Base-by-base conservation (phyloP, 2,888 invertebrate species). In the Cenopis cana region DNA sequence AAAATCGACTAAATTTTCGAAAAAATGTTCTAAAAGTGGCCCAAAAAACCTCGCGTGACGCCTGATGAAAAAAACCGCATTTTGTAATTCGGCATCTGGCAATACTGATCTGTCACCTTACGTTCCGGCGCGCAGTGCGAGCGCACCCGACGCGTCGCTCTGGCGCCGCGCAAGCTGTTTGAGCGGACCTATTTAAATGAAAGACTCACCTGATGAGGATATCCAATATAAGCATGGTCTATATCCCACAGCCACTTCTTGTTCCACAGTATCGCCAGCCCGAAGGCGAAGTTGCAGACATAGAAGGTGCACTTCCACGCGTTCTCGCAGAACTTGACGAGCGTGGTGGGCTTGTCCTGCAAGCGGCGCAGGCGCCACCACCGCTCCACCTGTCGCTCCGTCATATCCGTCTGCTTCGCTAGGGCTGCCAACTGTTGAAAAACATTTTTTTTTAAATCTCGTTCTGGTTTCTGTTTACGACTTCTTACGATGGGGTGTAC, bases 171-270 rank as follows among this genome's bases (percentile, higher is more conserved):
- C n/a, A n/a, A n/a, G n/a, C n/a, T n/a, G n/a, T n/a, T n/a, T n/a
- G n/a, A n/a, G n/a, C n/a, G n/a, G n/a, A n/a, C n/a, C n/a, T n/a
- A n/a, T n/a, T n/a, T n/a, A n/a, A n/a, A n/a, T n/a, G 4, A 24
- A 36, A 54, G 36, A 57, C 75, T 80, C 18, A 96, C 96, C 94
- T 97, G 97, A 90, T 96, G 95, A 14, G 97, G 97, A 84, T 96
- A 97, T 38, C 95, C 95, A 67, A 95, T 86, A 95, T 98, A 99
- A 85, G 98, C 98, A 83, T 97, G 94, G 78, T 97, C 97, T 74
- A 98, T 98, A 84, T 98, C 95, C 98, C 98, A 98, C 78, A 99
- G 94, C 98, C 98, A 99, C 69, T 96, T 95, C 92, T 99, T 99
- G 89, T 98, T 96, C 98, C 98, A 98, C 50, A 99, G 93, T 71